Percentiles rank a stretch among this genome's conserved stretches.
Conservation (phyloP, 2,797 vertebrate genomes). For the Bryconaethiops microstoma region DNA sequence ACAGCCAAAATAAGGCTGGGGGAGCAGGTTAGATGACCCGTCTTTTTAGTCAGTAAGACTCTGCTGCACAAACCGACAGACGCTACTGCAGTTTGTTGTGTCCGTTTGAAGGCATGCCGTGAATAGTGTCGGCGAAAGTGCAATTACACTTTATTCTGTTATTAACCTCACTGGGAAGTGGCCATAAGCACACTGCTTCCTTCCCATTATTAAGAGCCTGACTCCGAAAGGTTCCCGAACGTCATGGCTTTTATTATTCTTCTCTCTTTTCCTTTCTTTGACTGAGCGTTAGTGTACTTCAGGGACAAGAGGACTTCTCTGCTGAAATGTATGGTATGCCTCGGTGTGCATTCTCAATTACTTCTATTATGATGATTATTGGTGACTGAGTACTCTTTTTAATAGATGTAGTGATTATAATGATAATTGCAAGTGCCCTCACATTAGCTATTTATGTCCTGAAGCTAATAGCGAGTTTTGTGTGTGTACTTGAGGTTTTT, state of each 20-base stretch:
- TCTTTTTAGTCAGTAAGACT: conserved; percentile 47
- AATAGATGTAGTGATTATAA: conserved; percentile 77
- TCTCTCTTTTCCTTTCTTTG: conserved; percentile 49
- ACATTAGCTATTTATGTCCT: conserved; percentile 73
- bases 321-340: conserved; percentile 72
- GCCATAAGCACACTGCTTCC: conserved; percentile 57
- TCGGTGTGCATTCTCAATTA: conserved; percentile 74
- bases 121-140: conserved; percentile 73
- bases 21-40: conserved; percentile 5
- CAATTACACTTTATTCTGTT: conserved; percentile 74
- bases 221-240: conserved; percentile 57
- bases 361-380: conserved; percentile 73
- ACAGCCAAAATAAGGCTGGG: conserved; percentile 10
- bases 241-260: conserved; percentile 50
- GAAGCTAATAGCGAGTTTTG: conserved; percentile 71
- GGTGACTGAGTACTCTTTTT: conserved; percentile 73
- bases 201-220: conserved; percentile 65
- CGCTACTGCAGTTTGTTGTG: conserved; percentile 64
- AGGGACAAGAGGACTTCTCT: conserved; percentile 64
- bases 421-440: conserved; percentile 79
- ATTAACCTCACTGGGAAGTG: conserved; percentile 65
- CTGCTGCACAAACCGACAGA: conserved; percentile 51
- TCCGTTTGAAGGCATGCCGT: conserved; percentile 62
- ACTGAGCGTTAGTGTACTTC: conserved; percentile 58
- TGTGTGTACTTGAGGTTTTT: conserved; percentile 68